Conservation (phyloP, 2,888 invertebrate species). For the Drosophila niveifrons region DNA sequence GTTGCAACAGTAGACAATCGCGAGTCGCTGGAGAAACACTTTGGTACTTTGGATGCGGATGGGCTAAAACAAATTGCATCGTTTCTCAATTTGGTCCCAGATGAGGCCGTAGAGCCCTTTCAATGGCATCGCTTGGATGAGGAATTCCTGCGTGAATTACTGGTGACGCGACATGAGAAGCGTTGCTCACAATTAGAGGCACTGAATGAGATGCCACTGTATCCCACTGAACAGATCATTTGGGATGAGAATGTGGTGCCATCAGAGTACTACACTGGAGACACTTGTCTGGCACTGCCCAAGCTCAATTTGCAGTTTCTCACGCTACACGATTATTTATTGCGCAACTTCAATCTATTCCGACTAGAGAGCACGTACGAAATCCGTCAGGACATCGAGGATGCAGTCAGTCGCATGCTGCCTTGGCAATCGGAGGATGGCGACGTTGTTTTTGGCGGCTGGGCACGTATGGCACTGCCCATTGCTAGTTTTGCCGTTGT, state of each 20-base stretch:
- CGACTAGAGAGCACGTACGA: constrained; percentile 97
- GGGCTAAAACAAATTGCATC: constrained; percentile 94
- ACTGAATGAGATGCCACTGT: constrained; percentile 98
- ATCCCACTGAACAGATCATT: constrained; percentile 98
- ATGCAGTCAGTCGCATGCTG: constrained; percentile 96
- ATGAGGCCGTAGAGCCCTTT: constrained; percentile 88
- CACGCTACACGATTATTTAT: constrained; percentile 98
- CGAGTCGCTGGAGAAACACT: constrained; percentile 91
- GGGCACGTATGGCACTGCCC: constrained; percentile 99
- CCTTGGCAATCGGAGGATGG: constrained; percentile 97
- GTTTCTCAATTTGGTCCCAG: constrained; percentile 94
- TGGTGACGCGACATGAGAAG: constrained; percentile 94
- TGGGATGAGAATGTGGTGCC: constrained; percentile 99
- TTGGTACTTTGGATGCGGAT: constrained; percentile 89
- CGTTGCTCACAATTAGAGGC: constrained; percentile 96
- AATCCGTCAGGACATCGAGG: constrained; percentile 99
- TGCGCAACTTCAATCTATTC: constrained; percentile 98
- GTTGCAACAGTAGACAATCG: constrained; percentile 98
- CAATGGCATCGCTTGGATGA: constrained; percentile 92
- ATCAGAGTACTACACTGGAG: constrained; percentile 98
- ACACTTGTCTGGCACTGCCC: constrained; percentile 97
- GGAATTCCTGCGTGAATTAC: constrained; percentile 92
- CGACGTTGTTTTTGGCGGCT: constrained; percentile 96
- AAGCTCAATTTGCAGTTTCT: constrained; percentile 99
- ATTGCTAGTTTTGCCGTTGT: constrained; percentile 96